Evolutionary conservation across 2,888 invertebrate genomes (phyloP).

Genomic region (Tiphia femorata): DNA sequence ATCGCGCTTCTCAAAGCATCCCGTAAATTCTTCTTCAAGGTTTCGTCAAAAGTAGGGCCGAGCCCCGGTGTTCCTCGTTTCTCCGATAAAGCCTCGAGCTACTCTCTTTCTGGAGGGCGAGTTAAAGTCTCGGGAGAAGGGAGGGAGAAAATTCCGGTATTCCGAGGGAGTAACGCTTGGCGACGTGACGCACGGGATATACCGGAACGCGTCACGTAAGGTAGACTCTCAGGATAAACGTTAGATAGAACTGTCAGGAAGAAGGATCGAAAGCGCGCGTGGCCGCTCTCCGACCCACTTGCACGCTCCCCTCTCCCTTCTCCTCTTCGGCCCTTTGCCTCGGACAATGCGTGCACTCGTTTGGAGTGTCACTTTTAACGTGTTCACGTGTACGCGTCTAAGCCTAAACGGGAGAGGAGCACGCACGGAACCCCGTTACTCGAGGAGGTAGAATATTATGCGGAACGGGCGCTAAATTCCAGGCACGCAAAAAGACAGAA

Average conservation of each 20-base stretch:
- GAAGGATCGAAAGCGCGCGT: slow-evolving; percentile 61
- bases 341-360: not conserved
- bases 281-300: slow-evolving; percentile 25
- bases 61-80: no score
- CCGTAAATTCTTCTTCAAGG: no score
- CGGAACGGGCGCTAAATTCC: slow-evolving; percentile 30
- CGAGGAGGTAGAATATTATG: slow-evolving; percentile 27
- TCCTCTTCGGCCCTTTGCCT: not conserved
- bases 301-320: not conserved
- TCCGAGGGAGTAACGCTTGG: not conserved
- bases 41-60: no score
- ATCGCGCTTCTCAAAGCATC: no score
- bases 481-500: slow-evolving; percentile 43
- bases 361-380: not conserved
- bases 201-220: slow-evolving; percentile 36
- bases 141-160: not conserved
- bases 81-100: no score
- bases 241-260: slow-evolving; percentile 64
- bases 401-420: no score
- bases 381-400: not conserved
- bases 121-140: no score
- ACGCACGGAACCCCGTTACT: no score
- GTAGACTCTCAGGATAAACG: slow-evolving; percentile 53
- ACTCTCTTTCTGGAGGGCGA: no score
- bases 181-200: not conserved